Evolutionary conservation across 1,140 invertebrate genomes (phyloP), one percentile per base, ranked within the genome.

Genomic region (Aporrectodea caliginosa): DNA sequence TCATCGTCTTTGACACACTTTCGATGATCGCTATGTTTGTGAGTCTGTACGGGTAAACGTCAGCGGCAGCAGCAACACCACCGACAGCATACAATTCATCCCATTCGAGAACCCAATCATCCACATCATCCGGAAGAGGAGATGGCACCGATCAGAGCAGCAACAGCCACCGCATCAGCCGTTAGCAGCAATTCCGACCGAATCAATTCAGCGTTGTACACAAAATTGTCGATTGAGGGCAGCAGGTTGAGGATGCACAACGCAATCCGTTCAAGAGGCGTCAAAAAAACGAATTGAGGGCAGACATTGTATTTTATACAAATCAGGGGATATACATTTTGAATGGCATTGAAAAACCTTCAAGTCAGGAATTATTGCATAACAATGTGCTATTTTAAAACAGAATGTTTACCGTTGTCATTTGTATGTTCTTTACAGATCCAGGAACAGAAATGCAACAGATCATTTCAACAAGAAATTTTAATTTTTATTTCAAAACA

Each of bases 1-100:
- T 76, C 75, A 76, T 76, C 75, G 32, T 76, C 75, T 35, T 76
- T 76, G 32, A 76, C 75, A 29, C 43, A 35, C 33, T 35, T 32
- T 76, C 75, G 75, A 43, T 35, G 35, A 76, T 76, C 32, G 27
- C 43, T 58, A 58, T 58, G 43, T 58, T 58, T 58, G 43, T 58
- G 43, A 22, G 43, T 58, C 43, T 58, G 43, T 58, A 58, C 43
- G 43, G 22, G 43, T 58, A 58, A 12, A 22, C 43, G 22, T 6
- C 43, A 58, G 43, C 43, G 22, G 43, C 43, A 22, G 43, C 43
- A 58, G 22, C 43, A 58, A 6, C 43, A 58, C 22, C 43, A 58
- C 43, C 6, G 43, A 6, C 43, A 58, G 6, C 43, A 58, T 58
- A 12, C 6, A 58, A 58, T 58, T 58, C 43, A 58, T 58, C 43